Evolutionary conservation across 2,888 invertebrate genomes (phyloP).

Genomic region (Sepiola atlantica): DNA sequence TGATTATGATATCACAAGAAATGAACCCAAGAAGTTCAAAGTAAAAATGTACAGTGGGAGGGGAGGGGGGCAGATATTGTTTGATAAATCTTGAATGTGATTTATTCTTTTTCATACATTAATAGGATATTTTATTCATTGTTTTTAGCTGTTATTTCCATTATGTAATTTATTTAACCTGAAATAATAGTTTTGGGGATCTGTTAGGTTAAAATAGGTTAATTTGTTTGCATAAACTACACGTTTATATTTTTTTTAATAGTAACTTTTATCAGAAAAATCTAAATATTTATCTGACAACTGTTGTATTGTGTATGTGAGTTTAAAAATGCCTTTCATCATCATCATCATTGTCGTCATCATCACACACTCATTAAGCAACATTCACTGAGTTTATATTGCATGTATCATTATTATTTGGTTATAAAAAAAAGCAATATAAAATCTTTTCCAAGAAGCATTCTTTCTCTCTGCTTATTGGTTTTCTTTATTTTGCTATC

Average conservation of each 20-base stretch:
- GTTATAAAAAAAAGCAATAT: not conserved
- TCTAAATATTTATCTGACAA: not conserved
- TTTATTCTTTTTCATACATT: not conserved
- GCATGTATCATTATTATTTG: not conserved
- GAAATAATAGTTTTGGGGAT: not conserved
- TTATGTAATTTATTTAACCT: not conserved
- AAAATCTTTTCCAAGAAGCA: not conserved
- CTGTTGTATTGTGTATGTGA: slow-evolving; percentile 32
- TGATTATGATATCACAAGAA: not conserved
- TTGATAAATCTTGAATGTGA: not conserved
- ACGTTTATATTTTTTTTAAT: not conserved
- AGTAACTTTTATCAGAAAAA: not conserved
- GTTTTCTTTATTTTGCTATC: not conserved
- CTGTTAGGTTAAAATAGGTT: not conserved
- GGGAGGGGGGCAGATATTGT: not conserved
- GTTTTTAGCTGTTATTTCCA: not conserved
- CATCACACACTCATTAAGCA: not conserved
- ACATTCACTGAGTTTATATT: not conserved
- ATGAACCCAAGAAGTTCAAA: not conserved
- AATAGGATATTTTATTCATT: not conserved
- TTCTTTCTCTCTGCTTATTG: not conserved
- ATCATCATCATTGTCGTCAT: not conserved
- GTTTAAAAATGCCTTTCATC: not conserved
- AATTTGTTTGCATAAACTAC: not conserved
- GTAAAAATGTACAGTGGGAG: not conserved